Base-by-base conservation (phyloP, 2,797 vertebrate genomes). In the Sebastolobus altivelis region DNA sequence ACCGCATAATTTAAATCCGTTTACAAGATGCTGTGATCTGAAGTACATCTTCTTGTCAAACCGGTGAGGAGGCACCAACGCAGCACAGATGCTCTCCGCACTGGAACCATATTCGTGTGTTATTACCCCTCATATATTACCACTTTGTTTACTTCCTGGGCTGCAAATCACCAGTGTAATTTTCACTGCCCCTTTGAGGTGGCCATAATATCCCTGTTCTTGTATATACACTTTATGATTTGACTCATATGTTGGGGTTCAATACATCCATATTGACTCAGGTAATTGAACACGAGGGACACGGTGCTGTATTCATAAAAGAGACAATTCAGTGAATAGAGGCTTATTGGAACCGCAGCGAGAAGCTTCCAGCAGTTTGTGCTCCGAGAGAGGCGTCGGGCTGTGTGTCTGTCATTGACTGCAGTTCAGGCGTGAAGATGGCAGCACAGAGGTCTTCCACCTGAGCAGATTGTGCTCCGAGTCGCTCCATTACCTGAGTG, bases 211-310 rank as follows among this genome's bases (percentile, higher is more conserved):
- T 89, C 83, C 80, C 69, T 75, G 81, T 66, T 81, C 89, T 90
- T 89, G 81, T 91, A 91, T 91, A 90, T 92, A 92, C 91, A 92
- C 92, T 93, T 94, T 92, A 94, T 93, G 90, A 93, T 91, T 92
- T 92, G 85, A 91, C 92, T 94, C 89, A 84, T 89, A 93, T 91
- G 92, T 75, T 79, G 83, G 72, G 79, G 92, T 89, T 93, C 91
- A 93, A 93, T 94, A 93, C 86, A 82, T 93, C 82, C 81, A 62
- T 94, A 93, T 94, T 94, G 91, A 93, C 93, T 89, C 83, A 85
- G 85, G 90, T 94, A 93, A 95, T 93, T 93, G 92, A 94, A 94
- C 91, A 92, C 88, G 9, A 87, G 93, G 91, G 88, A 90, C 68
- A 62, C 63, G 1, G 81, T 46, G 88, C 86, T 75, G 85, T 80